A percentile compares a stretch with the other conserved stretches of the same genome.
These are phyloP conservation scores for Tribolium madens DNA, from an alignment of 1,140 invertebrate species.

Conservation along the genomic window DNA sequence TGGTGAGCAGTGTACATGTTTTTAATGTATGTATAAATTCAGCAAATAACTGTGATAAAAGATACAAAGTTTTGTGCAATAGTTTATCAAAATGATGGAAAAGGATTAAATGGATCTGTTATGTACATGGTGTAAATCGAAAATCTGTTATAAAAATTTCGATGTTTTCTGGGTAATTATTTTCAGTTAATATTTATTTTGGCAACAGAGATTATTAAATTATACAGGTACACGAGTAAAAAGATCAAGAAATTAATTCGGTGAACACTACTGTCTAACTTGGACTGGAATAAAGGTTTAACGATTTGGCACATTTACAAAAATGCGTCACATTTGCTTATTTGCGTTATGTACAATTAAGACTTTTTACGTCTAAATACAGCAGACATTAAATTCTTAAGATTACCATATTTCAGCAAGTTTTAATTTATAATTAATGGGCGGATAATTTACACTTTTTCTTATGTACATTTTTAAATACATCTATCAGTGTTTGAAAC, in stretches of 20 bases:
- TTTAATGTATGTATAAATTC: background rate
- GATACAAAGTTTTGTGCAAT: constrained; percentile 31
- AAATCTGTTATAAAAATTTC: constrained; percentile 38
- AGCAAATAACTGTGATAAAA: constrained; percentile 10
- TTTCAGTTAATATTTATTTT: background rate
- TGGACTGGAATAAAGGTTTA: background rate
- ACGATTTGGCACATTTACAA: constrained; percentile 22
- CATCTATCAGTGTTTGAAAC: background rate
- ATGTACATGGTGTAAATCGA: background rate
- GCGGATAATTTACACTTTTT: constrained; percentile 50
- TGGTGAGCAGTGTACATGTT: constrained; percentile 45
- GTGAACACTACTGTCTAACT: background rate
- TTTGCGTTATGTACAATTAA: constrained; percentile 28
- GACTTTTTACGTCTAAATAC: constrained; percentile 9
- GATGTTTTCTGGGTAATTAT: constrained; percentile 27
- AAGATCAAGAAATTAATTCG: background rate
- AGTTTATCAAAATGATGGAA: constrained; percentile 2
- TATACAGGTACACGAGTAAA: constrained; percentile 17
- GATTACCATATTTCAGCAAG: constrained; percentile 8
- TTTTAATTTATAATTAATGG: constrained; percentile 51
- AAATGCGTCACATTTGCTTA: constrained; percentile 28
- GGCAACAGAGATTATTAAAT: constrained; percentile 29
- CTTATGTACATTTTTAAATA: constrained; percentile 24
- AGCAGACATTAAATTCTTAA: constrained; percentile 23
- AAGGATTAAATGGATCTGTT: background rate